Evolutionary conservation across 2,113 vertebrate species (phyloP), one percentile per base, ranked within the genome.

Genomic region (Notechis scutatus): DNA sequence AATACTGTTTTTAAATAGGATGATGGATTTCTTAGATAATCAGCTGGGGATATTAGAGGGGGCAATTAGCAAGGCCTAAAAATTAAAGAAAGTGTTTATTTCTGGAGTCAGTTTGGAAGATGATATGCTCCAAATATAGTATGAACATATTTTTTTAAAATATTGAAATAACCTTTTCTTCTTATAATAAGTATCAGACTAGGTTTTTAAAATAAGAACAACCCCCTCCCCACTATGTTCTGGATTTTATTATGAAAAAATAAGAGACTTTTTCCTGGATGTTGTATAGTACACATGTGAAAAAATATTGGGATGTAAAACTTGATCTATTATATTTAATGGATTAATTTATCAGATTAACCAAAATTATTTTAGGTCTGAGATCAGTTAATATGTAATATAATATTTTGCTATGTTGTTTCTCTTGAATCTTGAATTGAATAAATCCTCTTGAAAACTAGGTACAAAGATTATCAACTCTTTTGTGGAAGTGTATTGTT

Each of bases 381-480:
- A n/a, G 74, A 23, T 52, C 14, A 21, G 34, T 85, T 42, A 39
- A 9, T 50, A 9, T 50, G 47, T 50, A 50, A 50, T 50, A 50
- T 50, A 50, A 95, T 95, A 96, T 97, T 94, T 96, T 97, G 95
- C 94, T 50, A 94, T 96, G 96, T 95, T 90, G 50, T 89, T 61
- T 93, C 90, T 92, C 95, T 95, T 94, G 91, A 42, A 42, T 42
- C 42, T 42, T 42, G 42, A 42, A 42, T 95, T 89, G 26, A 50
- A 90, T 96, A 97, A 97, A 96, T 94, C 96, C 94, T 95, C 97
- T 96, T 61, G 97, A 97, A 21, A 23, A 95, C 94, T 94, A 92
- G 50, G 93, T 92, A 89, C 95, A 96, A 95, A 96, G 96, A 96
- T 95, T 91, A 92, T 95, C 96, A 95, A 92, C 94, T 95, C 95